Percentiles rank a stretch among this genome's conserved stretches.
Evolutionary conservation across 2,888 invertebrate species (phyloP).

Genomic region (Saturnia japonica): DNA sequence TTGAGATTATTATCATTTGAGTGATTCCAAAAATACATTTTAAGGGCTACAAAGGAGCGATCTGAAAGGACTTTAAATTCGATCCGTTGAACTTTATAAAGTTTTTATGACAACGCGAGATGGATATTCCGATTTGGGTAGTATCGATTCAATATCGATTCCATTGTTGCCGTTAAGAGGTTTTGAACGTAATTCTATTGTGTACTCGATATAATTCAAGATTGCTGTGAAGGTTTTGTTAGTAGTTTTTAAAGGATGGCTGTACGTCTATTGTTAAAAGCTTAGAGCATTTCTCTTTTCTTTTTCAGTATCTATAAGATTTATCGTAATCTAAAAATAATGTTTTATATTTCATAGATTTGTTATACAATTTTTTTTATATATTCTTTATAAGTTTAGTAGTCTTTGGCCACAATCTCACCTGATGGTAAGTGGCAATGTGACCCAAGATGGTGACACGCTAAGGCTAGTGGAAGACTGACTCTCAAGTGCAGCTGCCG

Average conservation of each 20-base stretch:
- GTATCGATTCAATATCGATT: constrained; percentile 38
- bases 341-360: no score
- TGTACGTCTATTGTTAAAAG: not conserved
- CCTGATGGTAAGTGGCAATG: no score
- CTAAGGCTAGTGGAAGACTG: no score
- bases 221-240: not conserved
- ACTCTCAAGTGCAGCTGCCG: no score
- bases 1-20: not conserved
- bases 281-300: not conserved
- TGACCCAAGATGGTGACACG: no score
- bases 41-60: not conserved
- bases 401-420: no score
- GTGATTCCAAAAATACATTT: not conserved
- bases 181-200: constrained; percentile 29
- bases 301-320: not conserved
- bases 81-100: not conserved
- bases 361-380: no score
- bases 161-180: constrained; percentile 46
- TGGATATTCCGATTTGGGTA: not conserved
- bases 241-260: not conserved
- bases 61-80: constrained; percentile 9
- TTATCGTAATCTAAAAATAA: not conserved
- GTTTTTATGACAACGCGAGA: constrained; percentile 8
- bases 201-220: constrained; percentile 20
- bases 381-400: no score